phyloP scores from a whole-genome alignment of 2,113 vertebrate species.

The Pseudorasbora parva region DNA sequence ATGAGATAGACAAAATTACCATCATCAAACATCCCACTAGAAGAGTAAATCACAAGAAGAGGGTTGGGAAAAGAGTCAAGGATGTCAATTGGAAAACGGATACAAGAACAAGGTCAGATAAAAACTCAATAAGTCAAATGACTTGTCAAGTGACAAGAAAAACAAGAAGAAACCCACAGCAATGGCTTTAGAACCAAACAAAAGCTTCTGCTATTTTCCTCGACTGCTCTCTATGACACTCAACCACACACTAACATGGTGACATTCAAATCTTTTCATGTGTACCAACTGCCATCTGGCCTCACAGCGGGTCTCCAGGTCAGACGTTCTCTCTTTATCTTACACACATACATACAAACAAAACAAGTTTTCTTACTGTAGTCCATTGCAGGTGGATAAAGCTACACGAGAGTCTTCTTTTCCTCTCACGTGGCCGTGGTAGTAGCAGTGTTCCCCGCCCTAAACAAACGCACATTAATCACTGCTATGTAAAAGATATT shows the following conservation, averaged over 20 bases:
- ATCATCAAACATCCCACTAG: constrained; percentile 96
- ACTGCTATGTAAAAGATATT: not conserved
- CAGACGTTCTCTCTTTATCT: constrained; percentile 4
- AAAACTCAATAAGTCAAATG: constrained; percentile 1
- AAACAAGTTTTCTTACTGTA: constrained; percentile 85
- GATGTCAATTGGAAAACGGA: not conserved
- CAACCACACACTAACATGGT: constrained; percentile 53
- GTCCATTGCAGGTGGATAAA: constrained; percentile 95
- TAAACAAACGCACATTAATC: constrained; percentile 62
- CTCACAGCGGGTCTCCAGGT: constrained; percentile 49
- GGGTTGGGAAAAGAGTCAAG: constrained; percentile 1
- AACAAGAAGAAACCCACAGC: not conserved
- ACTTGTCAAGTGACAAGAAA: constrained; percentile 21
- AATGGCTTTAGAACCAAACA: not conserved
- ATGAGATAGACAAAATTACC: constrained; percentile 85
- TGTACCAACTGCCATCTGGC: constrained; percentile 57
- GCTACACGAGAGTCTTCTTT: constrained; percentile 85
- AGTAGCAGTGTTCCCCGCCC: constrained; percentile 98
- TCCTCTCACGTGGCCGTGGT: constrained; percentile 92
- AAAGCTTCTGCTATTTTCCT: constrained; percentile 21
- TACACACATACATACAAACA: constrained; percentile 13
- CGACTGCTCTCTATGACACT: constrained; percentile 47
- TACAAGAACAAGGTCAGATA: not conserved
- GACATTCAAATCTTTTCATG: constrained; percentile 58
- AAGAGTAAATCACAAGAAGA: constrained; percentile 37